A percentile compares a stretch with the other conserved stretches of the same genome.
phyloP scores from a whole-genome alignment of 2,113 vertebrate species.

The Thomomys bottae region DNA sequence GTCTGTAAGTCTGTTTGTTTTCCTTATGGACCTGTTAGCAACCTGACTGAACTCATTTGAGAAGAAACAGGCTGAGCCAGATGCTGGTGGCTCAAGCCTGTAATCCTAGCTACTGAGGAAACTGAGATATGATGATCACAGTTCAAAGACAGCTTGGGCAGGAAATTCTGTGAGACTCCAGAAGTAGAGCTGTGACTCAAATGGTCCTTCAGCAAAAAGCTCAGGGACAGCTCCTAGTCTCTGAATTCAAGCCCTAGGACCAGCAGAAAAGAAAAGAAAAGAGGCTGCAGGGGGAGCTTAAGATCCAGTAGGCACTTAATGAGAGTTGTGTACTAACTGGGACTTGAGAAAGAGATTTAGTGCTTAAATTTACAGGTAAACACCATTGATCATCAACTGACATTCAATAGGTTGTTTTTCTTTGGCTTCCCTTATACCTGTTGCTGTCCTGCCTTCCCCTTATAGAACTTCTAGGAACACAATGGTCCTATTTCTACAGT shows the following conservation, averaged over 20 bases:
- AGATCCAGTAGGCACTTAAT: background rate
- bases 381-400: background rate
- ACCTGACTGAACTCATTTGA: background rate
- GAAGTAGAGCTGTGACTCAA: too few relatives aligned
- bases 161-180: too few relatives aligned
- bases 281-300: background rate
- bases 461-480: background rate
- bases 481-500: background rate
- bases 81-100: too few relatives aligned
- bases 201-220: too few relatives aligned
- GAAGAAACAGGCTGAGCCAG: background rate
- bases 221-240: too few relatives aligned
- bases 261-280: too few relatives aligned
- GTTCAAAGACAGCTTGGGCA: too few relatives aligned
- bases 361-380: conserved; percentile 39
- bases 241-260: too few relatives aligned
- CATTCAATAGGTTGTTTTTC: conserved; percentile 33
- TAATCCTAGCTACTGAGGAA: too few relatives aligned
- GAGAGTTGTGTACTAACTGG: conserved; percentile 42
- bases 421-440: conserved; percentile 9
- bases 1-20: background rate
- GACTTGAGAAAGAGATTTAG: conserved; percentile 27
- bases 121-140: too few relatives aligned
- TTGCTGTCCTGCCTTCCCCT: background rate
- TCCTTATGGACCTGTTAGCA: background rate